phyloP scores from a whole-genome alignment of 2,888 invertebrate genomes.

The Sarcophaga carnaria region DNA sequence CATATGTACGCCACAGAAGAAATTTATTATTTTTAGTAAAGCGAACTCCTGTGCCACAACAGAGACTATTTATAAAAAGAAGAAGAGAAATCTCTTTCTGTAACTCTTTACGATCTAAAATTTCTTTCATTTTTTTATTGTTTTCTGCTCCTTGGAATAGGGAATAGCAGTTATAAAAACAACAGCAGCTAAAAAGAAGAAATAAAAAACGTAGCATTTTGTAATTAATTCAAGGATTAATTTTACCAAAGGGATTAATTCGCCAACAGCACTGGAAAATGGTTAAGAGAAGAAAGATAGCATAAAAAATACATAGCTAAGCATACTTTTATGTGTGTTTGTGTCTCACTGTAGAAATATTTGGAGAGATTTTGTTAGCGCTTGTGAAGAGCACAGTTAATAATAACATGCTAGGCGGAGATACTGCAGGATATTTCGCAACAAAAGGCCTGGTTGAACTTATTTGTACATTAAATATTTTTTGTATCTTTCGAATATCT shows the following conservation, averaged over 20 bases:
- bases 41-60: conserved; percentile 6
- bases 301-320: neutral
- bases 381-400: no score
- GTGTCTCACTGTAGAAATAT: no score
- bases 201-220: conserved; percentile 45
- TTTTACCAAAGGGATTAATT: conserved; percentile 70
- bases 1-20: neutral
- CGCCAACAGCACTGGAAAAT: conserved; percentile 50
- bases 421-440: no score
- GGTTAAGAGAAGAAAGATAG: neutral
- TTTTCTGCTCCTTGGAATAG: neutral
- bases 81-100: conserved; percentile 14
- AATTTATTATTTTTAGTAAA: neutral
- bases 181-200: neutral
- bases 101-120: neutral
- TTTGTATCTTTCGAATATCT: no score
- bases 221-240: conserved; percentile 72
- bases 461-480: no score
- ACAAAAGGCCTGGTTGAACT: no score
- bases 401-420: no score
- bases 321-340: neutral
- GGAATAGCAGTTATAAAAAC: conserved; percentile 20
- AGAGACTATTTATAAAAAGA: conserved; percentile 33
- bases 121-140: neutral
- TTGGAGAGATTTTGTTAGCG: no score